phyloP scores from a whole-genome alignment of 2,113 vertebrate species.

The Rafetus swinhoei region DNA sequence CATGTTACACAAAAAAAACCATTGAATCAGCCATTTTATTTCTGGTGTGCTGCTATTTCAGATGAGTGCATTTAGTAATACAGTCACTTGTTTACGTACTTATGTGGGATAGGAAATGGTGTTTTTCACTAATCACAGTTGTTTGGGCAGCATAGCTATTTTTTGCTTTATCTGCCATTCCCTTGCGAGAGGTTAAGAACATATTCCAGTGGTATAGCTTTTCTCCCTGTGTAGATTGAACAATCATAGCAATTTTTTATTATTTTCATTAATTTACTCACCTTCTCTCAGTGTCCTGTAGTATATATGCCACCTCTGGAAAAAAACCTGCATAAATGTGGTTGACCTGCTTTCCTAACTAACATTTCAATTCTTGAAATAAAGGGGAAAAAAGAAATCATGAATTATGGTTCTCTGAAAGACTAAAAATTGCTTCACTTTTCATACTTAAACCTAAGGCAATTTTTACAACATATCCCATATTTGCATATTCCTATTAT shows the following conservation, averaged over 20 bases:
- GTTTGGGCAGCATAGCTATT: rapidly evolving
- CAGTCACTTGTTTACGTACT: background rate
- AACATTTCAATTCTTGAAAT: background rate
- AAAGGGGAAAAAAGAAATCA: background rate
- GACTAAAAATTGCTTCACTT: background rate
- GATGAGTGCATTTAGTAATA: background rate
- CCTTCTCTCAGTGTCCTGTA: background rate
- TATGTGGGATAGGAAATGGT: background rate
- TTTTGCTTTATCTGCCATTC: background rate
- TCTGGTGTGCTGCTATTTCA: background rate
- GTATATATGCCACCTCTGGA: background rate
- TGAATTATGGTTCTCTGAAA: background rate
- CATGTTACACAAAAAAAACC: background rate
- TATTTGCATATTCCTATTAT: background rate
- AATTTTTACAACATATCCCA: background rate
- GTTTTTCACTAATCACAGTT: background rate
- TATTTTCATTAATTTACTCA: background rate
- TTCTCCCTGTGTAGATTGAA: background rate
- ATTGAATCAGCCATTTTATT: rapidly evolving
- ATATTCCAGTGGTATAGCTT: background rate
- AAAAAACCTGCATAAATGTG: rapidly evolving
- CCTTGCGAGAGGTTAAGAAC: background rate
- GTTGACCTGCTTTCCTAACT: background rate
- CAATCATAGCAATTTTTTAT: background rate
- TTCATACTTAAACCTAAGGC: background rate